phyloP scores from a whole-genome alignment of 2,797 vertebrate species.

The Chaetophractus vellerosus region DNA sequence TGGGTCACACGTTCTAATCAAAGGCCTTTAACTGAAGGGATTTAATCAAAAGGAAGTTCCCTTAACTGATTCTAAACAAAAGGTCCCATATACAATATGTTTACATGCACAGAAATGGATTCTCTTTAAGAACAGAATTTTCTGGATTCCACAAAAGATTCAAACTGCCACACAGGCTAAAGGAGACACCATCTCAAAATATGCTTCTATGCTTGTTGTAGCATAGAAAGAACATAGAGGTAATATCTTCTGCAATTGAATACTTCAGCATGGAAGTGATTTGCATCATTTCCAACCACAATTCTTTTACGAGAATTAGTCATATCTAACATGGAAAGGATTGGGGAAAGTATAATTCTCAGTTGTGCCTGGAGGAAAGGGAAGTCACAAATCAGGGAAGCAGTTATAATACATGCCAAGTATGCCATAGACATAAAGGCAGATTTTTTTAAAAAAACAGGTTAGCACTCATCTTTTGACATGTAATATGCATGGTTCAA shows the following conservation, averaged over 20 bases:
- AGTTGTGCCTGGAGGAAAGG: not conserved
- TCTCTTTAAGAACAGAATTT: no score
- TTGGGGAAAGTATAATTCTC: not conserved
- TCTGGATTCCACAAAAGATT: no score
- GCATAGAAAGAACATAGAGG: not conserved
- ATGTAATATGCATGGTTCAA: not conserved
- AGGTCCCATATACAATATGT: no score
- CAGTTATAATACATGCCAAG: not conserved
- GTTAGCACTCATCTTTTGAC: not conserved
- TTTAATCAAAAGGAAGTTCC: no score
- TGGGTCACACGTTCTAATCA: no score
- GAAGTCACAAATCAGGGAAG: not conserved
- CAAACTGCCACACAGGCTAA: not conserved
- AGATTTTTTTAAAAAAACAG: not conserved
- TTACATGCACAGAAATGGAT: no score
- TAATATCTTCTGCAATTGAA: not conserved
- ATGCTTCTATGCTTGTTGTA: not conserved
- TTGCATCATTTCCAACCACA: not conserved
- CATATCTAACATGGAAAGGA: not conserved
- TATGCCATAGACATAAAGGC: not conserved
- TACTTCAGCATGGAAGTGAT: not conserved
- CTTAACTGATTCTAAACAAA: no score
- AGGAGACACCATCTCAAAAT: not conserved
- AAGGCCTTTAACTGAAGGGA: no score
- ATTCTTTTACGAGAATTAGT: not conserved